A percentile compares a stretch with the other conserved stretches of the same genome.
Evolutionary conservation across 2,113 vertebrate species (phyloP).

Genomic region (Ammospiza nelsoni): DNA sequence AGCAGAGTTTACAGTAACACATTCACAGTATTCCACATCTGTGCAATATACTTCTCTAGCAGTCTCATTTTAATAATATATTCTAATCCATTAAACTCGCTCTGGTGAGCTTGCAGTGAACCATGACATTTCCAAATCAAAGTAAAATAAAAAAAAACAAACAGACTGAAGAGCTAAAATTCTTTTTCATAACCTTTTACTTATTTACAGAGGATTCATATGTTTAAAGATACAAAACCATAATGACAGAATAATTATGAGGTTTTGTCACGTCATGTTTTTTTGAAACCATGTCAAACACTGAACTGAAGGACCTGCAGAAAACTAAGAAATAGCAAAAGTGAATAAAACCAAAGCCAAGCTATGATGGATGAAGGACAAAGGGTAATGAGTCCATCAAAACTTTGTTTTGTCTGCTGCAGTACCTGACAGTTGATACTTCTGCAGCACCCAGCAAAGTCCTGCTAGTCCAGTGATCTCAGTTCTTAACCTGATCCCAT

Average conservation of each 20-base stretch:
- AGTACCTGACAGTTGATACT: background rate
- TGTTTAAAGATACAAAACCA: background rate
- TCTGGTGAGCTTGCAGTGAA: constrained; percentile 16
- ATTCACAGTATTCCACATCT: constrained; percentile 25
- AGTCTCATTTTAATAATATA: constrained; percentile 51
- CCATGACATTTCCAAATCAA: constrained; percentile 43
- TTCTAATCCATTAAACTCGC: constrained; percentile 53
- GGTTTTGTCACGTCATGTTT: background rate
- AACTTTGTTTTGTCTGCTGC: constrained; percentile 4
- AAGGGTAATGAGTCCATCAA: background rate
- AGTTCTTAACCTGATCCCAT: background rate
- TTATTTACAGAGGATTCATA: constrained; percentile 21
- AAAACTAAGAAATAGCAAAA: background rate
- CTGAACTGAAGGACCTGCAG: background rate
- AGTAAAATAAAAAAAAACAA: background rate
- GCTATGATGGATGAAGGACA: background rate
- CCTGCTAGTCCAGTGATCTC: background rate
- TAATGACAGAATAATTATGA: constrained; percentile 13
- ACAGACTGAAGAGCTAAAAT: constrained; percentile 18
- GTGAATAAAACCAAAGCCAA: background rate
- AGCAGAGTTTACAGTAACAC: background rate
- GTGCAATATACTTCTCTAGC: background rate
- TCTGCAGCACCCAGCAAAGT: background rate
- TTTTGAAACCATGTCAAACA: constrained; percentile 25
- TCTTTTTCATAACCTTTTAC: constrained; percentile 9